A percentile compares a stretch with the other conserved stretches of the same genome.
Evolutionary conservation across 2,113 vertebrate genomes (phyloP).

Genomic region (Salminus brasiliensis): DNA sequence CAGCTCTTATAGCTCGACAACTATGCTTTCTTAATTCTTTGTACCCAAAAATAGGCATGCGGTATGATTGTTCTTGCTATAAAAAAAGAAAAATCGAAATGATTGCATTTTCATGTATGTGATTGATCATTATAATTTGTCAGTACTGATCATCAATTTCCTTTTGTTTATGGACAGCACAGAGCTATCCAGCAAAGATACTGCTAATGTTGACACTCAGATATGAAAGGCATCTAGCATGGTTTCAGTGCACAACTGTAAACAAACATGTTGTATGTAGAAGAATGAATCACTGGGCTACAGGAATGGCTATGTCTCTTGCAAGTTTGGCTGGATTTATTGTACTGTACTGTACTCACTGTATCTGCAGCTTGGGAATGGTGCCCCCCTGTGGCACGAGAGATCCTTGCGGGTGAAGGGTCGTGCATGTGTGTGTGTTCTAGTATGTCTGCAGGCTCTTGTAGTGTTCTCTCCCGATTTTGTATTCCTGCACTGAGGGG

Average conservation of each 20-base stretch:
- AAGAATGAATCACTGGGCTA: conserved; percentile 5
- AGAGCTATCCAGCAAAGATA: background rate
- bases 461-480: conserved; percentile 73
- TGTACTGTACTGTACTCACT: conserved; percentile 42
- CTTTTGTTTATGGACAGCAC: background rate
- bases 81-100: conserved; percentile 25
- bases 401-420: conserved; percentile 28
- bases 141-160: conserved; percentile 12
- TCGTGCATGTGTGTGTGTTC: conserved; percentile 37
- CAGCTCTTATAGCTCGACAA: background rate
- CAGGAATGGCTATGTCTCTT: conserved; percentile 30
- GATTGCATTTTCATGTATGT: conserved; percentile 35
- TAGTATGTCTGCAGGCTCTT: conserved; percentile 57
- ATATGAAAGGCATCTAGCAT: conserved; percentile 21
- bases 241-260: conserved; percentile 31
- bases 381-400: conserved; percentile 19
- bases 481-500: conserved; percentile 81
- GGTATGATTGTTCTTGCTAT: conserved; percentile 39
- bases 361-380: conserved; percentile 30
- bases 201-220: background rate
- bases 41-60: conserved; percentile 46
- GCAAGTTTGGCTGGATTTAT: conserved; percentile 34
- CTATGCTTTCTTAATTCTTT: conserved; percentile 25
- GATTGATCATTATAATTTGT: conserved; percentile 29
- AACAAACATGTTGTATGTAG: conserved; percentile 22